Conservation (phyloP, 2,113 vertebrate genomes). For the Cyanoderma ruficeps region DNA sequence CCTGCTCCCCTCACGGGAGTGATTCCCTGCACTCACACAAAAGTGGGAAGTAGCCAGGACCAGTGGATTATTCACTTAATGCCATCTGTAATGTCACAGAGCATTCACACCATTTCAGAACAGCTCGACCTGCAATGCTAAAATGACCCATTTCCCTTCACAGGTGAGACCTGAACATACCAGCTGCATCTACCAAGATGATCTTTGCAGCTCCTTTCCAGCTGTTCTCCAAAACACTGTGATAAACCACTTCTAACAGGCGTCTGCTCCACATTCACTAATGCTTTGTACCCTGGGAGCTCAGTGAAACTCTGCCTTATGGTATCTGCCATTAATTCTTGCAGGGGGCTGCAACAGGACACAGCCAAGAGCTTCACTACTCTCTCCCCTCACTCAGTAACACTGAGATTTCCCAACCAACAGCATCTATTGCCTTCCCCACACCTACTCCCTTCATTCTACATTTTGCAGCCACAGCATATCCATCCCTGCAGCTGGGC, state of each 20-base stretch:
- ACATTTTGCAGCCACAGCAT: neutral
- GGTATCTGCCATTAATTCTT: neutral
- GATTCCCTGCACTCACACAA: neutral
- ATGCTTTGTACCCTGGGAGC: neutral
- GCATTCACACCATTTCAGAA: neutral
- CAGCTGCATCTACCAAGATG: neutral
- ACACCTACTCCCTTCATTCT: neutral
- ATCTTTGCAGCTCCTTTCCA: neutral
- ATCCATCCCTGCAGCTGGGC: neutral
- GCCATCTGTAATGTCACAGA: neutral
- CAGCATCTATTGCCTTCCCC: neutral
- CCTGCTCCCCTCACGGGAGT: fast-evolving
- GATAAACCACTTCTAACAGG: neutral
- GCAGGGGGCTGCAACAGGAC: neutral
- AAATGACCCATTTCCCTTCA: neutral
- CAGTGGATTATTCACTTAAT: neutral
- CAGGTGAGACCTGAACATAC: fast-evolving
- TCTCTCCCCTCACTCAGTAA: neutral
- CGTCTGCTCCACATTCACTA: neutral
- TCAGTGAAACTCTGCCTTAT: neutral
- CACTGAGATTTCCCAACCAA: neutral
- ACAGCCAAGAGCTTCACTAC: neutral
- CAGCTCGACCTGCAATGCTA: neutral
- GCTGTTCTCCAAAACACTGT: neutral
- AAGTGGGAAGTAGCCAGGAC: fast-evolving